These are phyloP conservation scores for Rhinolophus ferrumequinum DNA, from an alignment of 2,113 vertebrate species.

Conservation along the genomic window DNA sequence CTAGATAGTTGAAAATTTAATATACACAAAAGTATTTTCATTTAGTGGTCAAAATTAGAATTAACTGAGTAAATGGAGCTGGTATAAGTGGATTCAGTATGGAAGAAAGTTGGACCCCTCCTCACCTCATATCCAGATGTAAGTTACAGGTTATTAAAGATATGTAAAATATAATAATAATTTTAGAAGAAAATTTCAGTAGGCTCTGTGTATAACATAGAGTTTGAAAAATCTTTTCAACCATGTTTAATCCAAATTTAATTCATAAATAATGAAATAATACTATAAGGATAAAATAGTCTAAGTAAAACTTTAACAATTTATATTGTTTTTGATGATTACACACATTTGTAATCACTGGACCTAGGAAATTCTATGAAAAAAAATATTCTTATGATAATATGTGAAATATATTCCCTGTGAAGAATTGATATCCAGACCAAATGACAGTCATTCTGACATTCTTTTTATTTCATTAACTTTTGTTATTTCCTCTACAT, in stretches of 20 bases:
- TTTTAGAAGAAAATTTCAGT: neutral
- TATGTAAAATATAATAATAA: neutral
- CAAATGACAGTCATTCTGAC: neutral
- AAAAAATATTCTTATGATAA: neutral
- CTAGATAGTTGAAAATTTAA: neutral
- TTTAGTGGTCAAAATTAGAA: neutral
- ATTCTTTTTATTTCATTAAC: neutral
- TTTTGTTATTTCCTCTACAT: neutral
- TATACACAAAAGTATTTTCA: neutral
- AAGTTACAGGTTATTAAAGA: neutral
- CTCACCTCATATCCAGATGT: neutral
- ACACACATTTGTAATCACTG: neutral
- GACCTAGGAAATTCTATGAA: constrained; percentile 2
- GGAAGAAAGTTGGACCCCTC: neutral
- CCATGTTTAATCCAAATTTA: neutral
- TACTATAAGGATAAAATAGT: neutral
- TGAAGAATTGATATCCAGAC: constrained; percentile 23
- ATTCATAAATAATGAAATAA: constrained; percentile 41
- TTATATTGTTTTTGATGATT: neutral
- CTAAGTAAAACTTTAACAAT: neutral
- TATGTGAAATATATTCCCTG: constrained; percentile 28
- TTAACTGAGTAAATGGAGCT: neutral
- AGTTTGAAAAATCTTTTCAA: neutral
- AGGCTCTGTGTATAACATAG: neutral
- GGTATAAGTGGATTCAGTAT: neutral